Base-by-base conservation (phyloP, 2,888 invertebrate genomes). In the Tuberolachnus salignus region DNA sequence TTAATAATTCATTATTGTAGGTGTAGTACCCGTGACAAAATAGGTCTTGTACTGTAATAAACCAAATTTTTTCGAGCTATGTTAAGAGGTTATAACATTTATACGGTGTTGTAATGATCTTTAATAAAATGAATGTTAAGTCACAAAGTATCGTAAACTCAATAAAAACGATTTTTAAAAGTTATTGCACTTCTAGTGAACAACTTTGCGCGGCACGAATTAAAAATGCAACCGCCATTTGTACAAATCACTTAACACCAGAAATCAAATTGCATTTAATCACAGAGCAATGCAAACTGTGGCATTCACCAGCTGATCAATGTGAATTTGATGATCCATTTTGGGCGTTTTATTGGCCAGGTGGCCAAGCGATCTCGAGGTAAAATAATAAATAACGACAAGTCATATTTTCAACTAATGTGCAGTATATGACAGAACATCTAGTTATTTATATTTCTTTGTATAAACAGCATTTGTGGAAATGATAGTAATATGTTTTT, bases 291-390 rank as follows among this genome's bases (percentile, higher is more conserved):
- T 90, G 91, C 82, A 85, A 87, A 0, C 84, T 91, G n/a, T 91
- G 91, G 89, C 84, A 84, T 10, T 86, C 87, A 0, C 83, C 82
- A 46, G 84, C 83, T 8, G 85, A 85, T 10, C 82, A 84, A 14
- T 84, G 85, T 46, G 86, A 86, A 16, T 87, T 88, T 81, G 83
- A 84, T 42, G 92, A 92, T 82, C 92, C 92, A 0, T 92, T 89
- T 84, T 92, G 92, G 92, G 91, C 90, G 0, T 92, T 92, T 85
- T 92, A 92, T 84, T 92, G 92, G 92, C 92, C 92, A 0, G 92
- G 92, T 0, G 92, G 92, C 1, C 92, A 92, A 83, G 91, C 89
- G 10, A 85, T 91, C 0, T 88, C 91, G 9, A 89, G 90, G 90
- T 90, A 84, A 75, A 53, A 21, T 9, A 51, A 63, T n/a, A n/a